These are phyloP conservation scores for Morpho helenor DNA, from an alignment of 2,888 invertebrate genomes.

Conservation along the genomic window DNA sequence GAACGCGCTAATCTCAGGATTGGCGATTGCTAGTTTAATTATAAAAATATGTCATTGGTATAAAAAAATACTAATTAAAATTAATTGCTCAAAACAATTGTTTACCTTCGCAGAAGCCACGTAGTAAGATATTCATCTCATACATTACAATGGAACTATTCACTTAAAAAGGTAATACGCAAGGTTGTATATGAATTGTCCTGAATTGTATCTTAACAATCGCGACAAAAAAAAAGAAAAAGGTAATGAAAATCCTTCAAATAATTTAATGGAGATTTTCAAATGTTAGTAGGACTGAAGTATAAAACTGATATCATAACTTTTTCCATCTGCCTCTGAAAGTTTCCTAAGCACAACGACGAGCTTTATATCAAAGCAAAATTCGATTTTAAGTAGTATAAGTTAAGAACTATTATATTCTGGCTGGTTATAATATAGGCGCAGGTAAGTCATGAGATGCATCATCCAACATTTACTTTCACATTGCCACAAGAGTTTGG, in stretches of 20 bases:
- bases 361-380: conserved; percentile 26
- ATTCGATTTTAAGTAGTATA: conserved; percentile 35
- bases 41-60: too few relatives aligned
- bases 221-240: neutral
- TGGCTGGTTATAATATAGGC: conserved; percentile 27
- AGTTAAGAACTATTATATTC: conserved; percentile 33
- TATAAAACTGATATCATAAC: conserved; percentile 74
- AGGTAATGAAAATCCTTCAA: conserved; percentile 3
- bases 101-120: too few relatives aligned
- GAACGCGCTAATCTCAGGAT: too few relatives aligned
- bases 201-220: too few relatives aligned
- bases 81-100: too few relatives aligned
- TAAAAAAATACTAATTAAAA: too few relatives aligned
- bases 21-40: too few relatives aligned
- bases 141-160: too few relatives aligned
- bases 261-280: neutral
- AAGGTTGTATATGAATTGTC: too few relatives aligned
- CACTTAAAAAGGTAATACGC: too few relatives aligned
- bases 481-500: conserved; percentile 59
- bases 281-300: conserved; percentile 17
- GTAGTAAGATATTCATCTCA: too few relatives aligned
- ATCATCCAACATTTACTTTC: conserved; percentile 63
- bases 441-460: conserved; percentile 60
- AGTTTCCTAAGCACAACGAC: conserved; percentile 52
- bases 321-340: conserved; percentile 66